Conservation (phyloP, 1,140 invertebrate genomes). For the Drosophila arizonae region DNA sequence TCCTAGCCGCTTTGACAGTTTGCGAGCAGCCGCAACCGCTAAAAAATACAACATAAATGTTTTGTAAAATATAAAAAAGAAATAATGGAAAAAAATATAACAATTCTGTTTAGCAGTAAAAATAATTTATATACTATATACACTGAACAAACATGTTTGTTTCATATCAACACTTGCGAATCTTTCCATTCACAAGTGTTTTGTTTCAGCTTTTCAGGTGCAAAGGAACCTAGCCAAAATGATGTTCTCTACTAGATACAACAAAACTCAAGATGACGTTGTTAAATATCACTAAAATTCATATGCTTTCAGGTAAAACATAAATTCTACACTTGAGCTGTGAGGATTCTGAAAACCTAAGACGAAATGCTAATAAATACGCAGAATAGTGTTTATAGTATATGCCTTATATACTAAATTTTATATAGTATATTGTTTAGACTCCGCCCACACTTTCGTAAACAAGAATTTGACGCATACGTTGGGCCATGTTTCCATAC, state of each 20-base stretch:
- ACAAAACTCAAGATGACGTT: constrained; percentile 15
- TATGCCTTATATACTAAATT: constrained; percentile 11
- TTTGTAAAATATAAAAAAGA: neutral
- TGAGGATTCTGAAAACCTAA: neutral
- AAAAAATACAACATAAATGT: constrained; percentile 5
- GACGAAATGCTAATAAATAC: constrained; percentile 13
- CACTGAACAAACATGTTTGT: neutral
- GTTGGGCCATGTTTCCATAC: constrained; percentile 44
- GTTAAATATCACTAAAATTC: constrained; percentile 13
- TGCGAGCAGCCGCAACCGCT: constrained; percentile 61
- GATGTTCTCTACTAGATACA: neutral
- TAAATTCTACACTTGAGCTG: constrained; percentile 21
- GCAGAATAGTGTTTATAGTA: constrained; percentile 8
- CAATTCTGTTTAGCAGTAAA: constrained; percentile 31
- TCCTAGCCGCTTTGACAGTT: constrained; percentile 62
- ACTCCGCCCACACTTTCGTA: constrained; percentile 38
- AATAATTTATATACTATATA: constrained; percentile 39
- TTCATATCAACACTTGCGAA: neutral
- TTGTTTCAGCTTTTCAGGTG: constrained; percentile 2
- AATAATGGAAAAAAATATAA: constrained; percentile 39
- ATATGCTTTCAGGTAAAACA: neutral
- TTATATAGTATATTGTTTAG: constrained; percentile 14
- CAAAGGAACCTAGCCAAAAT: neutral
- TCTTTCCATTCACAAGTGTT: neutral
- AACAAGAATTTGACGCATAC: constrained; percentile 46